Evolutionary conservation across 2,888 invertebrate genomes (phyloP).

Genomic region (Cistogaster globosa): DNA sequence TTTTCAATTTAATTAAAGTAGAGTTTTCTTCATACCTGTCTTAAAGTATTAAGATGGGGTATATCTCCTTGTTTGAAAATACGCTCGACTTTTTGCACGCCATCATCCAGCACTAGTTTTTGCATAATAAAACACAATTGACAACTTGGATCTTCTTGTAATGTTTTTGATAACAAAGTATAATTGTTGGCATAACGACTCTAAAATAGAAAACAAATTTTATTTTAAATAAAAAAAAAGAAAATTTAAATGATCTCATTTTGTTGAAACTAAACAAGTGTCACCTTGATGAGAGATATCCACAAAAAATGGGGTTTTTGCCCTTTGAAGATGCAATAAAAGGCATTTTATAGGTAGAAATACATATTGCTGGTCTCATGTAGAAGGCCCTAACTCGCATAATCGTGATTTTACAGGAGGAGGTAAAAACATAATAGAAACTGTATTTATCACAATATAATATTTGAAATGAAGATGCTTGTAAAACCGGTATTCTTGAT

Average conservation of each 20-base stretch:
- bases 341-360: too few relatives aligned
- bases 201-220: constrained; percentile 83
- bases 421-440: too few relatives aligned
- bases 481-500: too few relatives aligned
- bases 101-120: constrained; percentile 91
- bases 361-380: too few relatives aligned
- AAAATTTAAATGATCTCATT: neutral
- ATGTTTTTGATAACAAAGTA: constrained; percentile 93
- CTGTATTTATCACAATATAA: too few relatives aligned
- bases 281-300: too few relatives aligned
- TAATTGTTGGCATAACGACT: constrained; percentile 93
- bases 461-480: too few relatives aligned
- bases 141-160: constrained; percentile 97
- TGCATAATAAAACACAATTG: constrained; percentile 95
- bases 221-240: neutral
- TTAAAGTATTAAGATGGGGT: constrained; percentile 92
- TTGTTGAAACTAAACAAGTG: too few relatives aligned
- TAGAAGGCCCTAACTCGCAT: too few relatives aligned
- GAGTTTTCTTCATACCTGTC: constrained; percentile 87
- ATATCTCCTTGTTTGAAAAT: constrained; percentile 92
- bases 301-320: too few relatives aligned
- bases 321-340: too few relatives aligned
- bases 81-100: constrained; percentile 90
- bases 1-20: neutral
- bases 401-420: too few relatives aligned